Evolutionary conservation across 2,113 vertebrate genomes (phyloP).

Genomic region (Leptobrachium ailaonicum): DNA sequence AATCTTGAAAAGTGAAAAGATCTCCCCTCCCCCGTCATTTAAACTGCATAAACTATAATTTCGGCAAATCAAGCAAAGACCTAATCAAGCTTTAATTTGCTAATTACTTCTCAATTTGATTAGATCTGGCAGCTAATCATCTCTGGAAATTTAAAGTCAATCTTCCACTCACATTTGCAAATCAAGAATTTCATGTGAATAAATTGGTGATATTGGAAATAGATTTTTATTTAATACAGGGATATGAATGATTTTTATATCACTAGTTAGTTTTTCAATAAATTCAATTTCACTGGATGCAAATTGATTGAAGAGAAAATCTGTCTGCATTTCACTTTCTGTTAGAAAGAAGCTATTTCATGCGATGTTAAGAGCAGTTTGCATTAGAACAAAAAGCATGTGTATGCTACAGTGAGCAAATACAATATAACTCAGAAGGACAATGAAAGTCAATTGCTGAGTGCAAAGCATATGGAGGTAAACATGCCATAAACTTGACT

Average conservation of each 20-base stretch:
- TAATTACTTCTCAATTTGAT: constrained; percentile 85
- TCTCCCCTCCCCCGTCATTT: constrained; percentile 77
- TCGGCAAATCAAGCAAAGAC: constrained; percentile 80
- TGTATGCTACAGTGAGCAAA: constrained; percentile 55
- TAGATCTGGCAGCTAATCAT: constrained; percentile 80
- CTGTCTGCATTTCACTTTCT: background rate
- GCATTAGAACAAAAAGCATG: constrained; percentile 39
- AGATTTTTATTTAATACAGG: constrained; percentile 49
- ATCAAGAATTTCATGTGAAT: constrained; percentile 59
- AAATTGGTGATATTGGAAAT: constrained; percentile 52
- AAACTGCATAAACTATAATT: constrained; percentile 79
- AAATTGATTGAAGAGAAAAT: constrained; percentile 54
- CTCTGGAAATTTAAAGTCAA: constrained; percentile 73
- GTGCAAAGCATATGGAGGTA: constrained; percentile 36
- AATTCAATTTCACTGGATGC: constrained; percentile 48
- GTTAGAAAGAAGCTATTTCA: constrained; percentile 25
- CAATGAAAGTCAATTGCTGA: constrained; percentile 47
- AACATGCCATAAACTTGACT: constrained; percentile 22
- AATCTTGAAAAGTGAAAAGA: constrained; percentile 50
- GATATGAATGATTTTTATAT: constrained; percentile 54
- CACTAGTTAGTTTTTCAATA: constrained; percentile 49
- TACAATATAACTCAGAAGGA: constrained; percentile 53
- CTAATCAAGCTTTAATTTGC: constrained; percentile 84
- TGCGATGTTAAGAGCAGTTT: constrained; percentile 41
- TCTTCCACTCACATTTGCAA: constrained; percentile 74